These are phyloP conservation scores for Trinorchestia longiramus DNA, from an alignment of 1,140 invertebrate genomes.

Conservation along the genomic window DNA sequence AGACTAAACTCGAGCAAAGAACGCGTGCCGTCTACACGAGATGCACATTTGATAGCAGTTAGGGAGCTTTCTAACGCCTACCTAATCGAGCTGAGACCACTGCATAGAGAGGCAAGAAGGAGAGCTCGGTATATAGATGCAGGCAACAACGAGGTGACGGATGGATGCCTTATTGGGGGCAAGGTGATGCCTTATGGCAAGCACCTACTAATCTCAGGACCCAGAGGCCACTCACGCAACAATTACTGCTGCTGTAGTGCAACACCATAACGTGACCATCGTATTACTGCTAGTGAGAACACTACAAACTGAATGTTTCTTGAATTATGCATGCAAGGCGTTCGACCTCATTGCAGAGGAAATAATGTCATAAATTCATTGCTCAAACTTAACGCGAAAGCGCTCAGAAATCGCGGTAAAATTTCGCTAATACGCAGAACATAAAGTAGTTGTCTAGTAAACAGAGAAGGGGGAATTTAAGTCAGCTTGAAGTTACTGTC, in stretches of 20 bases:
- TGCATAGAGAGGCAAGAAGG: background rate
- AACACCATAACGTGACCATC: background rate
- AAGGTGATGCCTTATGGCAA: conserved; percentile 6
- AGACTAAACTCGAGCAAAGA: background rate
- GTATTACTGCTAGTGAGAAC: background rate
- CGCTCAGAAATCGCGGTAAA: background rate
- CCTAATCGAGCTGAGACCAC: background rate
- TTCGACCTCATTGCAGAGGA: background rate
- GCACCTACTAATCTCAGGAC: background rate
- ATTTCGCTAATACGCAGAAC: background rate
- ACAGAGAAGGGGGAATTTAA: background rate
- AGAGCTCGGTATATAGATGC: background rate
- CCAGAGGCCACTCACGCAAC: background rate
- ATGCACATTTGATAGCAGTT: background rate
- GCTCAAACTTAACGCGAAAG: background rate
- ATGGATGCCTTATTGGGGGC: background rate
- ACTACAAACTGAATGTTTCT: background rate
- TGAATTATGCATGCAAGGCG: background rate
- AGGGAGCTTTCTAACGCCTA: background rate
- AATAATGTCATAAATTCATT: background rate
- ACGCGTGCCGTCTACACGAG: background rate
- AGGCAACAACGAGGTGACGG: background rate
- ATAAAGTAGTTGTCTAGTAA: background rate
- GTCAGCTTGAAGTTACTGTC: background rate
- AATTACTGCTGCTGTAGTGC: background rate